Base-by-base conservation (phyloP, 1,140 invertebrate species). In the Drosophila setifemur region DNA sequence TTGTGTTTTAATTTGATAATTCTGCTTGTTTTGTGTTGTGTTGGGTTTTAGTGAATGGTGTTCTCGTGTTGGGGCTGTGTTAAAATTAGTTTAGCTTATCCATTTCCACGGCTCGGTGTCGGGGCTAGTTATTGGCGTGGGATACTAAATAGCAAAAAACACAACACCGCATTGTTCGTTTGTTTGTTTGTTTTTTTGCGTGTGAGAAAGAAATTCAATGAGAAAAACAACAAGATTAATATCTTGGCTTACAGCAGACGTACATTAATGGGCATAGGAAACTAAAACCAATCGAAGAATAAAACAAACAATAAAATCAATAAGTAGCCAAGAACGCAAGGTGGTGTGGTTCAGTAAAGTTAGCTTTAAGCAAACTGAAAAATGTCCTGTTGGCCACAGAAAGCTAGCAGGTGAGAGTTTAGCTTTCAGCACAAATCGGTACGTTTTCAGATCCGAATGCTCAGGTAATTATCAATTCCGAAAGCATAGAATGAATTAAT, bases 51-150 rank as follows among this genome's bases (percentile, higher is more conserved):
- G 35, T 70, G 8, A 35, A 28, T 37, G 11, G 25, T 37, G 29
- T 33, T 25, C 53, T 52, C 3, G 33, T 48, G 58, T 14, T 63
- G 44, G 2, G 16, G 2, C 33, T n/a, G 35, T 40, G n/a, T 48
- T 70, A 43, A 64, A 49, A 73, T 77, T 64, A 76, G 73, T 85
- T 90, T 90, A 90, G 78, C 89, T 90, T 90, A 90, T 90, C 95
- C 95, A 96, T 92, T 95, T 95, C 95, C 95, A 96, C 91, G 95
- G 94, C 92, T 96, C 95, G 91, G 93, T 94, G 91, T 95, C 95
- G 92, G 94, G 94, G 92, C 94, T 95, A 91, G 94, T 95, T 93
- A 95, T 94, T 89, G 94, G 94, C 93, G 95, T 95, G 82, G 95
- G 94, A 92, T 95, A 95, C 95, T 95, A 93, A 11, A 63, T 44